Percentiles rank a stretch among this genome's conserved stretches.
Evolutionary conservation across 2,888 invertebrate genomes (phyloP).

Genomic region (Fragum sueziense): DNA sequence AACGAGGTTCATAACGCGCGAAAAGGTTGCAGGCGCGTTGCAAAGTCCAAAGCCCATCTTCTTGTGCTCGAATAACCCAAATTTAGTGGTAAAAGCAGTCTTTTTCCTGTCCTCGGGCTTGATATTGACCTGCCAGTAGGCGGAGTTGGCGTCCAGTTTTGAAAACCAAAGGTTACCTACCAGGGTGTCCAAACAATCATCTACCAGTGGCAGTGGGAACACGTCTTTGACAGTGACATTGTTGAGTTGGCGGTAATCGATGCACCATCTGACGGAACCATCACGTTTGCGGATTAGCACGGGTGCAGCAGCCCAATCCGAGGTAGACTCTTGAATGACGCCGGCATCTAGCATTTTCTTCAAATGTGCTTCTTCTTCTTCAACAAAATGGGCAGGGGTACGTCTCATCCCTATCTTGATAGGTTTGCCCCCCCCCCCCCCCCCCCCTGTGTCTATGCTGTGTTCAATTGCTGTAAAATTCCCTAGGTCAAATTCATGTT

Average conservation of each 20-base stretch:
- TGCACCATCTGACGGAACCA: neutral
- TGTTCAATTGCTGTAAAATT: neutral
- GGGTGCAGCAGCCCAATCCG: constrained; percentile 32
- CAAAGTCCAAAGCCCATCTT: constrained; percentile 39
- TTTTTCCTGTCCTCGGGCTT: constrained; percentile 42
- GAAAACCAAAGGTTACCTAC: constrained; percentile 38
- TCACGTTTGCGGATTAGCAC: neutral
- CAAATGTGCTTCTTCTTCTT: neutral
- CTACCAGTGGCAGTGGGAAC: constrained; percentile 40
- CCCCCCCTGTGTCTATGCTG: constrained; percentile 7
- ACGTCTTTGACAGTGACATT: constrained; percentile 36
- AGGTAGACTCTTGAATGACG: constrained; percentile 42
- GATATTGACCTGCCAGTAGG: constrained; percentile 18
- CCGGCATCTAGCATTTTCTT: constrained; percentile 28
- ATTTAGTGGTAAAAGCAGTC: constrained; percentile 57
- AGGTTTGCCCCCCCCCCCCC: too few species aligned
- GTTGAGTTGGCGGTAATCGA: constrained; percentile 36
- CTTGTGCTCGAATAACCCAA: constrained; percentile 51
- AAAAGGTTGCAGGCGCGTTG: constrained; percentile 57
- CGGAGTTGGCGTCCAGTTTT: constrained; percentile 40
- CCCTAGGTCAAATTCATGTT: constrained; percentile 15
- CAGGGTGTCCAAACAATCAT: constrained; percentile 45
- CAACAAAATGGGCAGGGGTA: neutral
- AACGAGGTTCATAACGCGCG: constrained; percentile 43
- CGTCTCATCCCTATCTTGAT: neutral